A percentile compares a stretch with the other conserved stretches of the same genome.
phyloP scores from a whole-genome alignment of 2,113 vertebrate genomes.

The Aix galericulata region DNA sequence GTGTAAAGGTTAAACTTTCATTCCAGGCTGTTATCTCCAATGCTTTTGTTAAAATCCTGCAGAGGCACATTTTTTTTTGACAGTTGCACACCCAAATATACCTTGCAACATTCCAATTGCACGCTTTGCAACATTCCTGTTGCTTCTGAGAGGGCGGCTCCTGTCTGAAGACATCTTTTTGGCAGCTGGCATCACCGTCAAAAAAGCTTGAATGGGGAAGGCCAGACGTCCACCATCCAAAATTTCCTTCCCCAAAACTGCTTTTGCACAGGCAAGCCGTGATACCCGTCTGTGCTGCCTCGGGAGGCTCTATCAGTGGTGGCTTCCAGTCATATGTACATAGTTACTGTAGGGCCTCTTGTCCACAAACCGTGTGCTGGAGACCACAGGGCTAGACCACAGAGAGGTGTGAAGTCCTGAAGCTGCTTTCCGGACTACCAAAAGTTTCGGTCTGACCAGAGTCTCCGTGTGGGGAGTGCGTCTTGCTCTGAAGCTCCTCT shows the following conservation, averaged over 20 bases:
- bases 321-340: neutral
- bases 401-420: neutral
- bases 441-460: neutral
- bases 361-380: neutral
- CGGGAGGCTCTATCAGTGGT: neutral
- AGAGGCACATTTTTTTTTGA: neutral
- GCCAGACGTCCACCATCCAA: neutral
- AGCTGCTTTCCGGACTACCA: neutral
- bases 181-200: neutral
- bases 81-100: neutral
- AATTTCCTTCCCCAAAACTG: constrained; percentile 1
- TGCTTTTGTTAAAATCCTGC: neutral
- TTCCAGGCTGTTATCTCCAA: neutral
- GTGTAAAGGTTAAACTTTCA: neutral
- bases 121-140: neutral
- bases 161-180: neutral
- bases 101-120: neutral
- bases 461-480: neutral
- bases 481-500: neutral
- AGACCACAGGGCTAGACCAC: neutral
- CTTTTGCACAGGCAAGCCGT: neutral
- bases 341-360: accelerated
- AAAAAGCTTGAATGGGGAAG: neutral
- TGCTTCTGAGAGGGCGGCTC: neutral
- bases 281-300: neutral